These are phyloP conservation scores for Odocoileus virginianus DNA, from an alignment of 2,113 vertebrate species.

Conservation along the genomic window DNA sequence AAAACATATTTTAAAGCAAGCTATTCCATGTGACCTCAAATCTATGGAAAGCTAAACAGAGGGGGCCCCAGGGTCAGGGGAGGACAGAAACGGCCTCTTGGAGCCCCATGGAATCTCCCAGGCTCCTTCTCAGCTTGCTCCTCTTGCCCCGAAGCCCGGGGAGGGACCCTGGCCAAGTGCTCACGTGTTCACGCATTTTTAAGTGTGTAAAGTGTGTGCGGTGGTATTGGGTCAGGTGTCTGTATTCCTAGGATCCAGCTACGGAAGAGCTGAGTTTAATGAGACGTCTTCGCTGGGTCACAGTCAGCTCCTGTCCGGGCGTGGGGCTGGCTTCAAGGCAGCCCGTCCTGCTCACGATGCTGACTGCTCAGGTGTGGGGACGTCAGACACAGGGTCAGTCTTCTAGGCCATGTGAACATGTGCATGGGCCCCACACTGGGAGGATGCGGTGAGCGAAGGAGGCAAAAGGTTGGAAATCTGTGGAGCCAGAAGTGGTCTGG, in stretches of 20 bases:
- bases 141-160: not conserved
- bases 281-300: too few relatives aligned
- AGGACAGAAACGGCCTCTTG: fast-evolving
- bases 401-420: fast-evolving
- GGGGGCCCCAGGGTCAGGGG: not conserved
- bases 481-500: not conserved
- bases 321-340: not conserved
- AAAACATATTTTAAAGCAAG: not conserved
- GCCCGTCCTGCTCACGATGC: fast-evolving
- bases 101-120: not conserved
- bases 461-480: too few relatives aligned
- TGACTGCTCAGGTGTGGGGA: not conserved
- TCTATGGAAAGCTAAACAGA: not conserved
- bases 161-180: too few relatives aligned
- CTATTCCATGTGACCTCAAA: not conserved
- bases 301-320: not conserved
- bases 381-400: fast-evolving
- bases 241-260: not conserved
- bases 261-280: not conserved
- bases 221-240: not conserved
- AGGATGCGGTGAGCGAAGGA: not conserved
- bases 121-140: too few relatives aligned
- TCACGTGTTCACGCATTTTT: fast-evolving
- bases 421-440: not conserved
- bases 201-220: fast-evolving